Conservation (phyloP, 2,888 invertebrate species). For the Griposia aprilina region DNA sequence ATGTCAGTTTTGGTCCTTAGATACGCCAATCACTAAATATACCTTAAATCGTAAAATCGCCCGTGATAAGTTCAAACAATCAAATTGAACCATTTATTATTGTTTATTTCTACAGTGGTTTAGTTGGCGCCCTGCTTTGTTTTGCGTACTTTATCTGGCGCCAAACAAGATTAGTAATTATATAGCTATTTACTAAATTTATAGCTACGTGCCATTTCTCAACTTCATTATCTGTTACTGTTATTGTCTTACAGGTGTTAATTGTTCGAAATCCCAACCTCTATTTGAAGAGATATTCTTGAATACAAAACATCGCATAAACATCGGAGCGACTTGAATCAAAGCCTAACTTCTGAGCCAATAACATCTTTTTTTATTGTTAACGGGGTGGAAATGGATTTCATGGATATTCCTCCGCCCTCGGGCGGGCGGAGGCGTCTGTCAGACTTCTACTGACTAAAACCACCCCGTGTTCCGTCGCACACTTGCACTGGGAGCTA, state of each 20-base stretch:
- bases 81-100: slow-evolving; percentile 33
- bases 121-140: slow-evolving; percentile 26
- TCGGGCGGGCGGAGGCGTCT: too few species aligned
- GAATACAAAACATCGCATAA: neutral
- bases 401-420: too few species aligned
- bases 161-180: slow-evolving; percentile 39
- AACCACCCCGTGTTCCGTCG: too few species aligned
- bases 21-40: neutral
- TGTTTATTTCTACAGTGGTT: slow-evolving; percentile 31
- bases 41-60: neutral
- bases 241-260: slow-evolving; percentile 6
- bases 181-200: slow-evolving; percentile 24
- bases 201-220: slow-evolving; percentile 10
- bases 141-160: slow-evolving; percentile 55
- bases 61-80: slow-evolving; percentile 17
- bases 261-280: slow-evolving; percentile 16
- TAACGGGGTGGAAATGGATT: too few species aligned
- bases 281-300: slow-evolving; percentile 1
- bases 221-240: slow-evolving; percentile 13
- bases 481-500: too few species aligned
- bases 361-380: too few species aligned
- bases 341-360: neutral
- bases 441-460: too few species aligned
- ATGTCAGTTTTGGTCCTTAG: neutral
- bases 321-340: neutral